Evolutionary conservation across 2,113 vertebrate species (phyloP), one percentile per base, ranked within the genome.

Genomic region (Colaptes auratus): DNA sequence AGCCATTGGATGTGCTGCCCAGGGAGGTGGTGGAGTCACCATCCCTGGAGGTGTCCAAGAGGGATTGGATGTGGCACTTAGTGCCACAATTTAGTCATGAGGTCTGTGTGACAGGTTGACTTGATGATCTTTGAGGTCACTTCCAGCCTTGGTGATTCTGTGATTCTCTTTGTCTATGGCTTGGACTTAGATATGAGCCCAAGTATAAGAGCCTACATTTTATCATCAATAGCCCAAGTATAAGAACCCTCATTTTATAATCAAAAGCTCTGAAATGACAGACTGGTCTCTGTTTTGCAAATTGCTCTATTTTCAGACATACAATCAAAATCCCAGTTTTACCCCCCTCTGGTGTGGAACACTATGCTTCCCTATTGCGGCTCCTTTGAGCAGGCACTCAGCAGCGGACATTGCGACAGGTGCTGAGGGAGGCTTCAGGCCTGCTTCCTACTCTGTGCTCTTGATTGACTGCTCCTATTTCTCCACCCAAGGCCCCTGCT

Each of bases 401-500:
- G 69, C 69, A 72, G 65, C 46, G 31, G 59, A 67, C 7, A 14
- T 16, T 8, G 1, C n/a, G 4, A 0, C 30, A 83, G 53, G 30
- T 67, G 58, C 73, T 33, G 55, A 44, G 36, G 31, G 53, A 11
- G 58, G 76, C 53, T 78, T 42, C 77, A 84, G 70, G 69, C 14
- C 64, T 84, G 63, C 83, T 86, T 84, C 92, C 83, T 82, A 20
- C 86, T 76, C 2, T 19, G 64, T 35, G 61, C 24, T 84, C 81
- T 76, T 93, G 92, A 96, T 52, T 86, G 86, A 93, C 88, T 89
- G 46, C 2, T 79, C 71, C 53, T 66, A 59, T 89, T 95, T 92
- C 86, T 90, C 39, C 28, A 17, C 72, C 77, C 86, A 95, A 86
- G 76, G 90, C 86, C 71, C 85, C 70, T 92, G 80, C 53, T 90